phyloP scores from a whole-genome alignment of 2,113 vertebrate species.

The Psammodynastes pulverulentus region DNA sequence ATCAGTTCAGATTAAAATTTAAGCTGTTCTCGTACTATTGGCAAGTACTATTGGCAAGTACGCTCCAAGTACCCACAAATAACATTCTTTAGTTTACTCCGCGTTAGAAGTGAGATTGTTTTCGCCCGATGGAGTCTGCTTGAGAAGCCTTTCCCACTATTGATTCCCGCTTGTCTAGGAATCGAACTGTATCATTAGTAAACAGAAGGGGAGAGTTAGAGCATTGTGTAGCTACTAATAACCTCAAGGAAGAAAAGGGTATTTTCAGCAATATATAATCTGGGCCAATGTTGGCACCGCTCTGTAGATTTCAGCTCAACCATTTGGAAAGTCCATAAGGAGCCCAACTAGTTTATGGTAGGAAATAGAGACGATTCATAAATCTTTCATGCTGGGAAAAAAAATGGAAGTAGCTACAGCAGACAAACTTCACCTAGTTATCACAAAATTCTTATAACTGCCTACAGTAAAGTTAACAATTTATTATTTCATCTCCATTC shows the following conservation, averaged over 20 bases:
- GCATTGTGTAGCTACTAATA: slow-evolving; percentile 10
- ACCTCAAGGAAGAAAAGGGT: slow-evolving; percentile 15
- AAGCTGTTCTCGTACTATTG: not conserved
- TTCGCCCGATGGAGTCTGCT: not conserved
- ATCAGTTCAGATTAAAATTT: not conserved
- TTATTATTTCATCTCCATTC: slow-evolving; percentile 33
- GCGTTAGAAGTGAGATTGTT: not conserved
- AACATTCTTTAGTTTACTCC: not conserved
- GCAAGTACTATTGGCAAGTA: not conserved
- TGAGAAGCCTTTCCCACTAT: not conserved
- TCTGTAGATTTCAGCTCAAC: not conserved
- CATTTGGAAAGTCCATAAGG: slow-evolving; percentile 22
- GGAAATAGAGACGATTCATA: slow-evolving; percentile 23
- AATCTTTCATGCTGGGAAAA: slow-evolving; percentile 11
- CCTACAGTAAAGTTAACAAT: slow-evolving; percentile 19
- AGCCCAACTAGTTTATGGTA: slow-evolving; percentile 6
- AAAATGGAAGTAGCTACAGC: slow-evolving; percentile 2
- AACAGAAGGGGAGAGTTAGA: slow-evolving; percentile 6
- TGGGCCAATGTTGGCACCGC: slow-evolving; percentile 3
- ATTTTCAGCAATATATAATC: slow-evolving; percentile 15
- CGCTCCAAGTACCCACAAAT: not conserved
- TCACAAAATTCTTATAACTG: slow-evolving; percentile 31
- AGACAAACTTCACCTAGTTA: slow-evolving; percentile 20
- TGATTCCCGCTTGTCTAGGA: not conserved
- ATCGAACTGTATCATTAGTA: not conserved